Evolutionary conservation across 2,888 invertebrate species (phyloP).

Genomic region (Synergus umbraculus): DNA sequence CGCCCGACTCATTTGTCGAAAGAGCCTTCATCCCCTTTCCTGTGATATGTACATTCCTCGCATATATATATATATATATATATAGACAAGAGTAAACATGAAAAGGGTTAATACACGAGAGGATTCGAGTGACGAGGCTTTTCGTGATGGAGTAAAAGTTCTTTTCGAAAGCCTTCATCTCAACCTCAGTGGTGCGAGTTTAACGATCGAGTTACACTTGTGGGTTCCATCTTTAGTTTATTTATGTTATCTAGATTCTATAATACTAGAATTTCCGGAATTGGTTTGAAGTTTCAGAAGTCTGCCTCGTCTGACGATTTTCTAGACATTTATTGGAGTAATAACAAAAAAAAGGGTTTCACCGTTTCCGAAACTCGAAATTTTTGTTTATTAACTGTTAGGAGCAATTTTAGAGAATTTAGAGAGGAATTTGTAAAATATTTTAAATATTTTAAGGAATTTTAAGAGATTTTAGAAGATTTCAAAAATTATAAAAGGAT

Average conservation of each 20-base stretch:
- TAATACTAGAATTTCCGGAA: constrained; percentile 34
- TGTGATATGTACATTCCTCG: background rate
- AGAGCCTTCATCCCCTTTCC: constrained; percentile 11
- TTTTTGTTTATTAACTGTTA: too few species aligned
- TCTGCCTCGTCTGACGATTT: too few species aligned
- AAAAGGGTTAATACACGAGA: background rate
- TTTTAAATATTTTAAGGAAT: too few species aligned
- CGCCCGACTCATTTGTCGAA: constrained; percentile 25
- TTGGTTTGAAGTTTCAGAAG: too few species aligned
- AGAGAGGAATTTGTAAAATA: too few species aligned
- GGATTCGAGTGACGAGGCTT: constrained; percentile 12
- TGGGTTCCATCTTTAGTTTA: background rate
- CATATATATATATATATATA: background rate
- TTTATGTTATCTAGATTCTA: background rate
- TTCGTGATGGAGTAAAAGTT: background rate
- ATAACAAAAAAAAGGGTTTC: too few species aligned
- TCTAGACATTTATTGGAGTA: too few species aligned
- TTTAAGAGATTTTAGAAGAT: too few species aligned
- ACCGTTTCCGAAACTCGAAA: too few species aligned
- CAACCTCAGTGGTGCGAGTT: constrained; percentile 4
- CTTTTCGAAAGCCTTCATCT: background rate
- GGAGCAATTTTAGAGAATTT: too few species aligned
- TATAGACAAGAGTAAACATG: background rate
- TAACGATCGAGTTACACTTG: constrained; percentile 2
- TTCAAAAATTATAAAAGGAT: too few species aligned